phyloP scores from a whole-genome alignment of 2,797 vertebrate genomes.

The Danionella dracula region DNA sequence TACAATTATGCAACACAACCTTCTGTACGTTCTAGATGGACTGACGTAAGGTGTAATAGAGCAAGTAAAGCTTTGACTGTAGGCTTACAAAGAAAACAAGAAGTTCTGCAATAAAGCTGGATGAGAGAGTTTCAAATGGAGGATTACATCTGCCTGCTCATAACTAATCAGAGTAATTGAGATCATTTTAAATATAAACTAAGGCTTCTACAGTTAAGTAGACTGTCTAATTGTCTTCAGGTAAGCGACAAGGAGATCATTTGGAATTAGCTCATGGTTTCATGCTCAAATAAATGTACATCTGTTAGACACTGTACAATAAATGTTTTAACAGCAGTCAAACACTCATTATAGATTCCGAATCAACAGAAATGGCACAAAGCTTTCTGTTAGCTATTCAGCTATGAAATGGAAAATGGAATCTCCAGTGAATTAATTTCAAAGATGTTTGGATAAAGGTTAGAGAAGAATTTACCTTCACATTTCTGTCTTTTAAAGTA shows the following conservation, averaged over 20 bases:
- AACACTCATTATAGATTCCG: background rate
- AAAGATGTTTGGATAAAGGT: background rate
- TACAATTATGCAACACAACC: no score
- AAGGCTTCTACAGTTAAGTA: background rate
- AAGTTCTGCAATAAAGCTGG: no score
- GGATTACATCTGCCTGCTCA: slow-evolving; percentile 1
- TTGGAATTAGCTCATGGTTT: background rate
- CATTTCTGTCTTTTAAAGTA: background rate
- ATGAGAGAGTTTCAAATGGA: background rate
- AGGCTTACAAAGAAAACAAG: background rate
- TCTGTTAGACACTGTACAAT: background rate
- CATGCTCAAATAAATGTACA: background rate
- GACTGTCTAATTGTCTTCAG: background rate
- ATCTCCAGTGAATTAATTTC: background rate
- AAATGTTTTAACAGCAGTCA: background rate
- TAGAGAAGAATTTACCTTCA: background rate
- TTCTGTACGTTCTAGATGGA: no score
- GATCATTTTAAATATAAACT: slow-evolving; percentile 2
- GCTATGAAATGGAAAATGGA: slow-evolving; percentile 5
- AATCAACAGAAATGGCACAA: background rate
- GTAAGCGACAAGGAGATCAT: background rate
- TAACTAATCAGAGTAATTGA: slow-evolving; percentile 7
- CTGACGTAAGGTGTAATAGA: background rate
- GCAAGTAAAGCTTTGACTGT: background rate
- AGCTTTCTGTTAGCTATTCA: background rate